Evolutionary conservation across 2,888 invertebrate species (phyloP), one percentile per base, ranked within the genome.

Genomic region (Drosophila gaucha): DNA sequence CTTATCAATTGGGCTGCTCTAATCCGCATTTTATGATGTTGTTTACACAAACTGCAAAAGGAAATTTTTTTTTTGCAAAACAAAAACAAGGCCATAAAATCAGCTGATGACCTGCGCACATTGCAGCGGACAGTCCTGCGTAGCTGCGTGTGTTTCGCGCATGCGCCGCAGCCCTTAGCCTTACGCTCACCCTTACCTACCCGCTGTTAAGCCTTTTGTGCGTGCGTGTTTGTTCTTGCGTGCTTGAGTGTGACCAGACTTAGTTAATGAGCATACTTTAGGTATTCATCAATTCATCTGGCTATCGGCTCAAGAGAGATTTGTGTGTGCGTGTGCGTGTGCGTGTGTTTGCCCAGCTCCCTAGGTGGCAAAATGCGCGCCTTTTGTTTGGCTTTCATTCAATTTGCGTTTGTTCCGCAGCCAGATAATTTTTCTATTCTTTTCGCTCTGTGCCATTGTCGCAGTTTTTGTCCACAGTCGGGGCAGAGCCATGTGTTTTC

Each of bases 41-140:
- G 86, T 83, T 86, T 77, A 86, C 85, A 80, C 71, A 71, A 67
- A 46, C 68, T 46, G 28, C 41, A 22, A 28, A 22, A 43, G 55
- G 36, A 26, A 59, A 46, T 12, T 30, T 33, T 52, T 30, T 31
- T 66, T 64, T 80, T 68, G 82, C 86, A 83, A 82, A 86, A 84
- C 69, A 46, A 67, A 69, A 86, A 82, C 84, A 83, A 77, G 31
- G 44, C 39, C 78, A 66, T 86, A 82, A 83, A 86, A 60, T 68
- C 50, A 44, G 22, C 41, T 52, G 49, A 41, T 31, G 44, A 57
- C 70, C 67, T 67, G 67, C 55, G 44, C 55, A 28, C 59, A 36
- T 18, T 1, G 12, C 9, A 4, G 8, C 18, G 24, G n/a, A 12
- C 31, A 6, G 16, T 10, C 12, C 41, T n/a, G 9, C 38, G 16